Evolutionary conservation across 2,113 vertebrate species (phyloP), one percentile per base, ranked within the genome.

Genomic region (Calyptommatus sinebrachiatus): DNA sequence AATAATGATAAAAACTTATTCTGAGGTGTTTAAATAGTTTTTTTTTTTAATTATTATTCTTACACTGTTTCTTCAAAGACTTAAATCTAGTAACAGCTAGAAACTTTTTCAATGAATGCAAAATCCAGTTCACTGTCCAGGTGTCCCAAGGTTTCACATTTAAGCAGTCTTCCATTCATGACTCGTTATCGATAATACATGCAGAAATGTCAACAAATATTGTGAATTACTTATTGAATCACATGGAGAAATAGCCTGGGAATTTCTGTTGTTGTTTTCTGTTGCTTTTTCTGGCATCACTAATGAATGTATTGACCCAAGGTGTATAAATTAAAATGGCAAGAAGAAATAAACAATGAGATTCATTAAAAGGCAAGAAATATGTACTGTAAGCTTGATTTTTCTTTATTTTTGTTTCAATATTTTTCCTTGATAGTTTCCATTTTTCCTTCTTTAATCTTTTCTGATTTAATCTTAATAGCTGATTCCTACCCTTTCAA

Each of bases 31-130:
- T n/a, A n/a, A n/a, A n/a, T n/a, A n/a, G n/a, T n/a, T n/a, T n/a
- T n/a, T n/a, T n/a, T n/a, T n/a, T n/a, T n/a, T 41, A 4, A 41
- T 41, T 70, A 84, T 91, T 92, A 91, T 91, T 90, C 86, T 90
- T n/a, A 88, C 75, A 78, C 67, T 80, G 8, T 83, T 77, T 87
- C 77, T 80, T 74, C 75, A 53, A 22, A 18, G 48, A 18, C 70
- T 82, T 69, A n/a, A 24, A 57, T 60, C 16, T 8, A 76, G 46
- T 41, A 85, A 22, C 4, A 67, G 11, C 22, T 80, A 86, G 22
- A 78, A 85, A 66, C 31, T 88, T 22, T 63, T 4, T 76, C 1
- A 11, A 53, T 8, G 78, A 87, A 85, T 29, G 48, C n/a, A 84
- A 84, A 80, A 80, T 65, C 75, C 76, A 86, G 81, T 82, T 79